Percentiles rank a stretch among this genome's conserved stretches.
phyloP scores from a whole-genome alignment of 2,888 invertebrate species.

The Cantharis nigra region DNA sequence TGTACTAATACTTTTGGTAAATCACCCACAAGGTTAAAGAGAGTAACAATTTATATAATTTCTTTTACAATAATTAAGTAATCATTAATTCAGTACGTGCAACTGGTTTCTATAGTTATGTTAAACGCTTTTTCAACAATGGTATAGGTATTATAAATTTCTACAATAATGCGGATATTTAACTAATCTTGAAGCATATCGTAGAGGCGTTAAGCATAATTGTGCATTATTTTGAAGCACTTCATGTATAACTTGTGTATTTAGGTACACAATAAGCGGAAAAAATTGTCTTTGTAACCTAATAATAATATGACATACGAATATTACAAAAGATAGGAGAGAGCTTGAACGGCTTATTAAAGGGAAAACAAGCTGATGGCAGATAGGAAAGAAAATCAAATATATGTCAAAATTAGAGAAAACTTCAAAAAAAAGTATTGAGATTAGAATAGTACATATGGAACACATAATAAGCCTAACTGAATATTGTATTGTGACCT shows the following conservation, averaged over 20 bases:
- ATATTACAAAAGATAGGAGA: neutral
- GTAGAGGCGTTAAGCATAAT: neutral
- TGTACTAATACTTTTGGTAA: neutral
- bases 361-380: no score
- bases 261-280: neutral
- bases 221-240: slow-evolving; percentile 4
- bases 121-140: neutral
- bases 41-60: neutral
- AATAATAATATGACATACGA: neutral
- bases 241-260: slow-evolving; percentile 5
- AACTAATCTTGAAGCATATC: slow-evolving; percentile 5
- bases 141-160: neutral
- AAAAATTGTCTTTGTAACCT: neutral
- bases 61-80: neutral
- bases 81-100: neutral
- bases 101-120: neutral
- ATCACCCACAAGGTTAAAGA: neutral
- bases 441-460: no score
- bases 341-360: no score
- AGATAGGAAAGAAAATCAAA: no score
- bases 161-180: neutral
- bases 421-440: no score
- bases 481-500: no score
- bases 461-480: no score
- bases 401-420: no score